Evolutionary conservation across 2,113 vertebrate species (phyloP), one percentile per base, ranked within the genome.

Genomic region (Mandrillus leucophaeus): DNA sequence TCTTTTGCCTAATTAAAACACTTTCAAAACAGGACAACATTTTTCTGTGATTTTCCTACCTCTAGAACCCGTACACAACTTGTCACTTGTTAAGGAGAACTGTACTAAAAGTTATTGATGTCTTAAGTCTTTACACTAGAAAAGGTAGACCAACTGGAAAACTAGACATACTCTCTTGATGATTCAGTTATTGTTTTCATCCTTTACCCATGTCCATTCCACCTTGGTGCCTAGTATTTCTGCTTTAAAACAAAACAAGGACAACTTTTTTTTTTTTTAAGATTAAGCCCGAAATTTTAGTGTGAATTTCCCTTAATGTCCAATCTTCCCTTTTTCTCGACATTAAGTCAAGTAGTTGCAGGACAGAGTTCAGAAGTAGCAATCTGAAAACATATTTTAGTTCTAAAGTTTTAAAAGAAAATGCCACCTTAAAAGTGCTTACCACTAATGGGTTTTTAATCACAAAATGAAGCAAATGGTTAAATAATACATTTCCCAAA

Each of bases 1-100:
- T 97, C 76, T 90, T 76, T 98, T 96, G 93, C 90, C 94, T 97
- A 85, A 96, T 97, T 98, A 98, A 98, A 98, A 96, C 88, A 93
- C 68, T 59, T 94, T 43, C 45, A 97, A 82, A 96, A 96, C 45
- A 95, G 95, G 45, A 17, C 92, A 95, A 91, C 30, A 78, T 89
- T 96, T 98, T 96, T 91, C 93, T 97, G 98, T 98, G 98, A 96
- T 95, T 98, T 93, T 95, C 90, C 43, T 45, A 89, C 45, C 59
- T 95, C 55, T 96, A 8, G 85, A 83, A 95, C 66, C 32, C 17
- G 40, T 43, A 85, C 12, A 38, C 57, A 95, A 85, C 27, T 96
- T 83, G 35, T 68, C 45, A 93, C 52, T 85, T 92, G 78, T 68
- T 95, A 94, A 92, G 75, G 93, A 93, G 25, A 88, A 87, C 38